Conservation (phyloP, 2,888 invertebrate species). For the Torymus texanus region DNA sequence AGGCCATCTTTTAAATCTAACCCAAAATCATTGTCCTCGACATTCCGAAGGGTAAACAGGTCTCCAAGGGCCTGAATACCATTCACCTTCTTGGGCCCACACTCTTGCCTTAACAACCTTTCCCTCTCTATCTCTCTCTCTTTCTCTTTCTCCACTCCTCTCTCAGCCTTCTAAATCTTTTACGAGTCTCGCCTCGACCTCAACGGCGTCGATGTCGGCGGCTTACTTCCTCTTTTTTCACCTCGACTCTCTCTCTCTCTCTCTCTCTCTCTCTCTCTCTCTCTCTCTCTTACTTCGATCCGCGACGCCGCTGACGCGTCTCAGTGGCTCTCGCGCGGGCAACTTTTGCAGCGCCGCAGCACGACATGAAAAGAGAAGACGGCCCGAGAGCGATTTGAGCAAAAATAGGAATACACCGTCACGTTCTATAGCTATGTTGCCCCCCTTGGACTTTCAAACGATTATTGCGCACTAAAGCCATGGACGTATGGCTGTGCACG, state of each 20-base stretch:
- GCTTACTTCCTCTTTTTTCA: background rate
- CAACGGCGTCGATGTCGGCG: background rate
- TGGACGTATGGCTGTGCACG: background rate
- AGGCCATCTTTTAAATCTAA: slow-evolving; percentile 2
- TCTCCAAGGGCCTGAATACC: slow-evolving; percentile 17
- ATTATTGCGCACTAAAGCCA: slow-evolving; percentile 42
- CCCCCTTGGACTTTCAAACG: slow-evolving; percentile 26
- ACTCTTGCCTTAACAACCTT: background rate
- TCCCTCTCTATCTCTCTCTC: slow-evolving; percentile 62
- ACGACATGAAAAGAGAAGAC: background rate
- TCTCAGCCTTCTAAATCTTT: slow-evolving; percentile 60
- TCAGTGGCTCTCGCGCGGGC: slow-evolving; percentile 31
- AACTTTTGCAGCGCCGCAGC: background rate
- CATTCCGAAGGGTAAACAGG: slow-evolving; percentile 22
- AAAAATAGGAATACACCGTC: slow-evolving; percentile 28
- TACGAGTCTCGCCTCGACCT: background rate
- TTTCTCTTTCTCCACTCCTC: slow-evolving; percentile 64
- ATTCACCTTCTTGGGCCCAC: slow-evolving; percentile 38
- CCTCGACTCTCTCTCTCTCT: background rate
- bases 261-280: background rate
- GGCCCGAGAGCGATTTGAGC: background rate
- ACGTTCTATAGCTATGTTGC: no score
- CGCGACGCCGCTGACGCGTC: background rate
- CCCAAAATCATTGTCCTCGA: slow-evolving; percentile 20
- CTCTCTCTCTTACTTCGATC: slow-evolving; percentile 15